These are phyloP conservation scores for Leucosticte australis DNA, from an alignment of 2,113 vertebrate species.

Conservation along the genomic window DNA sequence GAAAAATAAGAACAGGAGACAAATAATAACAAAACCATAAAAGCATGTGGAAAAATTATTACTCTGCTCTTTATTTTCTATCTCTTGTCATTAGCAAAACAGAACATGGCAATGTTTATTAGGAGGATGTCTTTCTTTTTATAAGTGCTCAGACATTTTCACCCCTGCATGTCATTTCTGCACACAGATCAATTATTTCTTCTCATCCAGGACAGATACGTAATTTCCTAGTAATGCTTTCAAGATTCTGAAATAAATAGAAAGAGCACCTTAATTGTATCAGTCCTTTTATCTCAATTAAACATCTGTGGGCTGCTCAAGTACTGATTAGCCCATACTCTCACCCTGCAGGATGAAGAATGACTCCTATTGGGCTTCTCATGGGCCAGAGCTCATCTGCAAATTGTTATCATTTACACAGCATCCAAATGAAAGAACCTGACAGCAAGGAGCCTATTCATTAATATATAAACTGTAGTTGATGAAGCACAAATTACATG, in stretches of 20 bases:
- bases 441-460: conserved; percentile 36
- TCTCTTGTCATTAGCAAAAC: not conserved
- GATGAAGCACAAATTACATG: conserved; percentile 46
- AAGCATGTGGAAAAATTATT: not conserved
- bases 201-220: not conserved
- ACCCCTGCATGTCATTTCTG: not conserved
- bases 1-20: conserved; percentile 9
- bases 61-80: not conserved
- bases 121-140: not conserved
- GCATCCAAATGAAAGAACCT: conserved; percentile 1
- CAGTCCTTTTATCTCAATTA: conserved; percentile 14
- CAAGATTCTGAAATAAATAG: conserved; percentile 6
- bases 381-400: not conserved
- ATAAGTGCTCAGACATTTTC: not conserved
- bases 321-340: conserved; percentile 4
- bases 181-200: not conserved
- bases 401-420: conserved; percentile 14
- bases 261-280: not conserved
- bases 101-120: not conserved
- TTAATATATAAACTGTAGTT: conserved; percentile 36
- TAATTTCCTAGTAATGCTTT: not conserved
- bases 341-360: not conserved
- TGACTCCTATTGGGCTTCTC: not conserved
- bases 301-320: not conserved
- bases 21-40: not conserved